These are phyloP conservation scores for Aphidoletes aphidimyza DNA, from an alignment of 2,888 invertebrate genomes.

Conservation along the genomic window DNA sequence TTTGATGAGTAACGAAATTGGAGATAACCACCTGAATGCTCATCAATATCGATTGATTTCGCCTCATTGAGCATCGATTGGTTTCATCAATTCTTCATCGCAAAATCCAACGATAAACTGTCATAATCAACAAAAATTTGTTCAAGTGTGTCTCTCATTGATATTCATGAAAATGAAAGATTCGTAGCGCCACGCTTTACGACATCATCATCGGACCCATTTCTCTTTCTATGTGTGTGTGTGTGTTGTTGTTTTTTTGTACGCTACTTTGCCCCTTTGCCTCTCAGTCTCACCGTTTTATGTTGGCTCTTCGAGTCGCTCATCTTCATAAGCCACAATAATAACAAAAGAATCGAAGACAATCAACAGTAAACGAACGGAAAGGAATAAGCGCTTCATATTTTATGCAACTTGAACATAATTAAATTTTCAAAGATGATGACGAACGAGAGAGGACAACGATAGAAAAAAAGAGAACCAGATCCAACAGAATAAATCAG, in stretches of 20 bases:
- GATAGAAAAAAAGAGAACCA: not conserved
- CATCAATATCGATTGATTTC: slow-evolving; percentile 38
- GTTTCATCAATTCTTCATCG: slow-evolving; percentile 35
- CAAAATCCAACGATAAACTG: not conserved
- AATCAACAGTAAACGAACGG: slow-evolving; percentile 29
- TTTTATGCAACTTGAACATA: slow-evolving; percentile 45
- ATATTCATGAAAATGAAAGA: slow-evolving; percentile 4
- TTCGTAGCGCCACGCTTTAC: not conserved
- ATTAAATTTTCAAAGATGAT: slow-evolving; percentile 47
- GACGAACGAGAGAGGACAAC: not conserved
- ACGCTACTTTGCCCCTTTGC: too few relatives aligned
- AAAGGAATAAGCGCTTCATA: slow-evolving; percentile 25
- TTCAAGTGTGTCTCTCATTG: slow-evolving; percentile 1
- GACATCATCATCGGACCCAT: not conserved
- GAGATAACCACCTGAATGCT: slow-evolving; percentile 32
- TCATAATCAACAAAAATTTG: slow-evolving; percentile 12
- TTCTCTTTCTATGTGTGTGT: not conserved
- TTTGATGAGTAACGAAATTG: not conserved
- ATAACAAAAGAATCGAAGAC: slow-evolving; percentile 31
- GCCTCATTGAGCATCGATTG: slow-evolving; percentile 38
- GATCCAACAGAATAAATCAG: not conserved
- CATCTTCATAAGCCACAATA: slow-evolving; percentile 25
- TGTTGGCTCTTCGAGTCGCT: not conserved
- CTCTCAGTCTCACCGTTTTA: not conserved
- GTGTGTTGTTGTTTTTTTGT: not conserved